Conservation (phyloP, 2,113 vertebrate genomes). For the Thermophis baileyi region DNA sequence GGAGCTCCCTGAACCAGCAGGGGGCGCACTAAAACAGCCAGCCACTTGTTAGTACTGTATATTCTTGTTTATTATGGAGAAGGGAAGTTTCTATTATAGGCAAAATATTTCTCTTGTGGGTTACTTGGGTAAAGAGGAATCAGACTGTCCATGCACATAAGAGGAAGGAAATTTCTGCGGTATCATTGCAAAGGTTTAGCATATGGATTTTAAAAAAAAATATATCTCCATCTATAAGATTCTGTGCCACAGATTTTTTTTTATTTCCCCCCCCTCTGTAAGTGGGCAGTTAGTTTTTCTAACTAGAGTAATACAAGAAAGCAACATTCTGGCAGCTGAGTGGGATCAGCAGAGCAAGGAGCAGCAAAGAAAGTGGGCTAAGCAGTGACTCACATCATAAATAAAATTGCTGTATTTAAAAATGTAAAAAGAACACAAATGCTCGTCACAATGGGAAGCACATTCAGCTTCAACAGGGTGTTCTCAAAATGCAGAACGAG, state of each 20-base stretch:
- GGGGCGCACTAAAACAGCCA: conserved; percentile 39
- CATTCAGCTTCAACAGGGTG: neutral
- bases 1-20: conserved; percentile 19
- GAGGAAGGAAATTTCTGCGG: neutral
- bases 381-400: neutral
- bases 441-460: neutral
- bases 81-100: neutral
- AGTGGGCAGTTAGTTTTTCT: neutral
- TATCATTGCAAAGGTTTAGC: neutral
- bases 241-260: neutral
- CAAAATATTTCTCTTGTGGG: neutral
- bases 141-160: neutral
- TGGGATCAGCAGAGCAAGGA: neutral
- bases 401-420: neutral
- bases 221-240: neutral
- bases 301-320: too few relatives aligned
- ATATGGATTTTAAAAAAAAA: neutral
- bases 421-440: neutral
- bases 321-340: neutral
- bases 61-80: neutral
- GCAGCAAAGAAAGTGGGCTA: neutral
- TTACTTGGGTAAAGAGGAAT: neutral
- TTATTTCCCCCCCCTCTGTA: neutral
- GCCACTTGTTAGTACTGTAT: neutral
- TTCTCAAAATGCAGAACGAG: neutral